phyloP scores from a whole-genome alignment of 1,140 invertebrate species.

The Melanaphis sacchari region DNA sequence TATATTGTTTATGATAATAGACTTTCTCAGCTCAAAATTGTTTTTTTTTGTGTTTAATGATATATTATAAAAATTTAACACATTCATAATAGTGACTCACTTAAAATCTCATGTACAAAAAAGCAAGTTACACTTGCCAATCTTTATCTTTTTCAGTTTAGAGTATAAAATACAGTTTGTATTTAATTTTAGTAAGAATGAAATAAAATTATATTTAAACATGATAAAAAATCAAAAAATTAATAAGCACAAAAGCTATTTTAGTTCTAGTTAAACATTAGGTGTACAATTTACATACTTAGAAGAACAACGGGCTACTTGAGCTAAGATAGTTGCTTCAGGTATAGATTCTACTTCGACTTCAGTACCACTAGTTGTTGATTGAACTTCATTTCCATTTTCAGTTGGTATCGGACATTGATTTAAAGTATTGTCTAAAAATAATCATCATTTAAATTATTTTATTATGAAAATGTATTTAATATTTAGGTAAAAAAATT shows the following conservation, averaged over 20 bases:
- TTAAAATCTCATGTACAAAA: too few species aligned
- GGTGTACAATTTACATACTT: neutral
- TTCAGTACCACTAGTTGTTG: neutral
- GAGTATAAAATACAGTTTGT: neutral
- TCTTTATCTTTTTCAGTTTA: neutral
- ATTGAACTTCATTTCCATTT: conserved; percentile 45
- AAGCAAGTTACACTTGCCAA: too few species aligned
- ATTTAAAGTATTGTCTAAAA: conserved; percentile 25
- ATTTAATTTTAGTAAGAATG: neutral
- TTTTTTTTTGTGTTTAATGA: too few species aligned
- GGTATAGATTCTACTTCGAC: neutral
- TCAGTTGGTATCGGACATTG: neutral
- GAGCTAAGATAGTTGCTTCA: conserved; percentile 45
- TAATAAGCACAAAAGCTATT: neutral
- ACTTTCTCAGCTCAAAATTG: too few species aligned
- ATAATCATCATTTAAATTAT: neutral
- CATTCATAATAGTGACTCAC: too few species aligned
- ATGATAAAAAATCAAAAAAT: neutral
- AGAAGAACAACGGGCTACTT: conserved; percentile 45
- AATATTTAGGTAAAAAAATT: neutral
- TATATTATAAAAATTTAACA: too few species aligned
- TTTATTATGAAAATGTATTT: neutral
- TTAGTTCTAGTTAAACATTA: neutral
- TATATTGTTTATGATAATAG: too few species aligned
- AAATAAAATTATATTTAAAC: neutral